phyloP scores from a whole-genome alignment of 2,888 invertebrate species.

The Eumerus sabulonum region DNA sequence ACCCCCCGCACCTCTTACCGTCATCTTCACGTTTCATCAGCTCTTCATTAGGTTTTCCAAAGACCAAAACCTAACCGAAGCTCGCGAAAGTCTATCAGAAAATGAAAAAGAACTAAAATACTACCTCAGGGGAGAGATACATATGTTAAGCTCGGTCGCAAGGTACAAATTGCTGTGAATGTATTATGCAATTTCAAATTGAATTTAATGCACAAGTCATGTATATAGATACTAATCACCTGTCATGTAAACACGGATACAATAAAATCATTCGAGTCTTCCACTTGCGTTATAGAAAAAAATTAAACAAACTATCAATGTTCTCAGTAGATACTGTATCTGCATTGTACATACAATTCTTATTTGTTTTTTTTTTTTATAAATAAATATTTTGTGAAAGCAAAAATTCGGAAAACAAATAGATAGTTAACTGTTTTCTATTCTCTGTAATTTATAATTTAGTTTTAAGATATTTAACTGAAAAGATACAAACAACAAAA shows the following conservation, averaged over 20 bases:
- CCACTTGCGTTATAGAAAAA: slow-evolving; percentile 53
- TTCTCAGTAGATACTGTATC: slow-evolving; percentile 60
- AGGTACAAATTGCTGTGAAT: slow-evolving; percentile 68
- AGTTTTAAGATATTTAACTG: slow-evolving; percentile 58
- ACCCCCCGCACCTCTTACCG: slow-evolving; percentile 11
- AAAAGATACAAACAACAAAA: slow-evolving; percentile 27
- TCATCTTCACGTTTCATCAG: not conserved
- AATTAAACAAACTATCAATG: slow-evolving; percentile 47
- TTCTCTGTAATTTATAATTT: slow-evolving; percentile 52
- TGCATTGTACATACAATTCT: slow-evolving; percentile 38
- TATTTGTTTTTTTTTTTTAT: slow-evolving; percentile 6
- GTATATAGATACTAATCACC: slow-evolving; percentile 33
- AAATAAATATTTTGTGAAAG: slow-evolving; percentile 7
- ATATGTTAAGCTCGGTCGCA: slow-evolving; percentile 52
- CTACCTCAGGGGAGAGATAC: slow-evolving; percentile 53
- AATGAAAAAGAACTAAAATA: slow-evolving; percentile 28
- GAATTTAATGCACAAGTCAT: slow-evolving; percentile 69
- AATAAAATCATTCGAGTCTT: slow-evolving; percentile 64
- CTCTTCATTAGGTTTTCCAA: not conserved
- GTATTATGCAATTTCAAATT: slow-evolving; percentile 67
- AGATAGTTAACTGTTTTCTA: slow-evolving; percentile 56
- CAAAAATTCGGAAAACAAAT: too few relatives aligned
- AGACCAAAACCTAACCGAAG: slow-evolving; percentile 31
- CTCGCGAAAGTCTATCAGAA: slow-evolving; percentile 3
- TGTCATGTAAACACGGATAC: slow-evolving; percentile 18